Evolutionary conservation across 1,140 invertebrate species (phyloP).

Genomic region (Sarcophaga bullata): DNA sequence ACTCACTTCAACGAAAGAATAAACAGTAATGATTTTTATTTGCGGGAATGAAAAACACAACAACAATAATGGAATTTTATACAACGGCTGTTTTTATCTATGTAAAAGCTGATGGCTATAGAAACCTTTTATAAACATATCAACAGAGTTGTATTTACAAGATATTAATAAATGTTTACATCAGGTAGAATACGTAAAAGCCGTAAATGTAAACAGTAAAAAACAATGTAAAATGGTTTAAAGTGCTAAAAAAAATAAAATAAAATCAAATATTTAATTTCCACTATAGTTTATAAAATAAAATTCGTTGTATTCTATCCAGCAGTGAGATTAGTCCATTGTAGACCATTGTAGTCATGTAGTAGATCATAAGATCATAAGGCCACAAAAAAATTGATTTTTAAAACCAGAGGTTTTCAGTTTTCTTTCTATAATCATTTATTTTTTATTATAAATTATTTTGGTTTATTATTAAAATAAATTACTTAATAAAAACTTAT

Average conservation of each 20-base stretch:
- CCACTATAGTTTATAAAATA: too few relatives aligned
- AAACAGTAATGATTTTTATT: slow-evolving; percentile 1
- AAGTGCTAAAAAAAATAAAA: too few relatives aligned
- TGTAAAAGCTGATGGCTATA: background rate
- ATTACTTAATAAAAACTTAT: slow-evolving; percentile 16
- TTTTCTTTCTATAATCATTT: background rate
- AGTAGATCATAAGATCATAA: too few relatives aligned
- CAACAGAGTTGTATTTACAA: background rate
- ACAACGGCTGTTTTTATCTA: background rate
- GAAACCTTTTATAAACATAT: background rate
- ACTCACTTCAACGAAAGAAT: slow-evolving; percentile 1
- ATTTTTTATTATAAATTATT: background rate
- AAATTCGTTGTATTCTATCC: too few relatives aligned
- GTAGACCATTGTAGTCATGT: too few relatives aligned
- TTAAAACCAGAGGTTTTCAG: too few relatives aligned
- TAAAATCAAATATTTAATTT: too few relatives aligned
- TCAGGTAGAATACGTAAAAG: too few relatives aligned
- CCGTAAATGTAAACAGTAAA: too few relatives aligned
- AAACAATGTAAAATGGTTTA: too few relatives aligned
- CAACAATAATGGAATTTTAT: background rate
- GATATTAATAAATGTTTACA: background rate
- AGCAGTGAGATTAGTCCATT: too few relatives aligned
- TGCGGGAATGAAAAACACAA: background rate
- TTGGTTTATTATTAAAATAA: slow-evolving; percentile 8
- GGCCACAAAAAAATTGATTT: too few relatives aligned